Evolutionary conservation across 2,888 invertebrate genomes (phyloP), one percentile per base, ranked within the genome.

Genomic region (Gortyna flavago): DNA sequence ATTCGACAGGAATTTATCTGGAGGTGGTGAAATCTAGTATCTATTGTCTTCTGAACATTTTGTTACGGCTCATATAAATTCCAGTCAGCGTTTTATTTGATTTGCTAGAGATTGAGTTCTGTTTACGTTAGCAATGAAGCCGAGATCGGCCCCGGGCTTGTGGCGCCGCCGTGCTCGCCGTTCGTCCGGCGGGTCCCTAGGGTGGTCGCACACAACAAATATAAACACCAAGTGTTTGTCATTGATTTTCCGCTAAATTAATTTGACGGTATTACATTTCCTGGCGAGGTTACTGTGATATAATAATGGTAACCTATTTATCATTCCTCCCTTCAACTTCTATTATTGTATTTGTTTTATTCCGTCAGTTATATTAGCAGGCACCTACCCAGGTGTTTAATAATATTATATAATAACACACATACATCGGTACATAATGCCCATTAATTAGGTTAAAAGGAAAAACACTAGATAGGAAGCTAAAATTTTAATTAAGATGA

Each of bases 211-310:
- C 88, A 91, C 89, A 91, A 86, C 92, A 91, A 95, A 93, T 90
- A 92, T 92, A 96, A 95, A 95, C 94, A 95, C 87, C 88, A 85
- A 85, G 86, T 95, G 95, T 95, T 95, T 95, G 93, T 93, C 94
- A 93, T 95, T 95, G 96, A 96, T 96, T 96, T 96, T 95, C 94
- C 93, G 94, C 93, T 95, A 96, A 96, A 96, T 96, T 96, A 95
- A 95, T 95, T 96, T 95, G 94, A 91, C 89, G 88, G 88, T 86
- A 90, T 93, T 91, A 89, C 84, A 79, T 87, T 88, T 88, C 87
- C 85, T 85, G 79, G 70, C 71, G 70, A 64, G 69, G 25, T 74
- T 75, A 59, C 74, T 62, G 83, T 68, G 62, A 75, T 67, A 68
- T 77, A 76, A 72, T 78, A 73, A 78, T 73, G 48, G 29, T 7